phyloP scores from a whole-genome alignment of 2,888 invertebrate genomes.

The Limnephilus marmoratus region DNA sequence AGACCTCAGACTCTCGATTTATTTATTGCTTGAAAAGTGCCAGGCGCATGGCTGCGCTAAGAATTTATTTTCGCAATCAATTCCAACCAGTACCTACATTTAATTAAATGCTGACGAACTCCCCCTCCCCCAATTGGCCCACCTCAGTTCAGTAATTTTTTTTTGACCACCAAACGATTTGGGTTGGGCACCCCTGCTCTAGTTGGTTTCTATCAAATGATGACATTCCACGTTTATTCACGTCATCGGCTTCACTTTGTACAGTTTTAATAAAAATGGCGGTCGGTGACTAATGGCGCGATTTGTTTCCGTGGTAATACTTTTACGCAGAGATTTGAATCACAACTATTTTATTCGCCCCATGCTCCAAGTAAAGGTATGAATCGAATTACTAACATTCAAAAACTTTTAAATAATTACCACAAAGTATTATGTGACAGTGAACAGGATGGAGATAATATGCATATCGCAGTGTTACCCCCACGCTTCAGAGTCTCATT shows the following conservation, averaged over 20 bases:
- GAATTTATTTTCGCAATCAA: no score
- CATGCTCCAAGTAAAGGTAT: neutral
- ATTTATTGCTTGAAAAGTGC: no score
- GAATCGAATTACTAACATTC: no score
- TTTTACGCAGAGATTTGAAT: neutral
- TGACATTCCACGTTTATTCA: neutral
- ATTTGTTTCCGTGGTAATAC: neutral
- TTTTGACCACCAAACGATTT: no score
- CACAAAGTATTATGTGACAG: neutral
- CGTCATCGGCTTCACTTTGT: neutral
- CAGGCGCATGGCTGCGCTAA: no score
- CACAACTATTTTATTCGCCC: neutral
- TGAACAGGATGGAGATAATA: neutral
- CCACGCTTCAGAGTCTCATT: no score
- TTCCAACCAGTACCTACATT: no score
- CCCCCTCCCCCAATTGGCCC: no score
- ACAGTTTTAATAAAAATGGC: neutral
- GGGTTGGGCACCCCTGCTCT: no score
- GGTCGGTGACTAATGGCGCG: neutral
- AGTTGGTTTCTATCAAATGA: neutral
- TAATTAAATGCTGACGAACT: no score
- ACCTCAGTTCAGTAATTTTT: no score
- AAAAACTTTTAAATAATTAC: neutral
- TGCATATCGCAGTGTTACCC: neutral
- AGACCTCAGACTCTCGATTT: no score